A percentile compares a stretch with the other conserved stretches of the same genome.
Conservation (phyloP, 2,888 invertebrate genomes). For the Ennomos erosarius region DNA sequence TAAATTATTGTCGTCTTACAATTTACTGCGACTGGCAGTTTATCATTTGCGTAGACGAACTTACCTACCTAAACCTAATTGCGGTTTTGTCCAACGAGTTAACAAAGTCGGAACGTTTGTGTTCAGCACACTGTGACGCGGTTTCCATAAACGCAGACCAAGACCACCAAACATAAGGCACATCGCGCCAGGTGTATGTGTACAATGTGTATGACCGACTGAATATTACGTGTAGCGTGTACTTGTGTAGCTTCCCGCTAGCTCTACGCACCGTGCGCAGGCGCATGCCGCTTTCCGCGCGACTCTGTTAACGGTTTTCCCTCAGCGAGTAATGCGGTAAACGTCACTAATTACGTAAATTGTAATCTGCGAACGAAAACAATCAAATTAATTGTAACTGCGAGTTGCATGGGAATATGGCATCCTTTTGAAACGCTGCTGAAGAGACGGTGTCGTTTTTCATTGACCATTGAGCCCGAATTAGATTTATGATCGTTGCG, state of each 20-base stretch:
- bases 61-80: conserved; percentile 6
- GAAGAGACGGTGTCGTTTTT: conserved; percentile 16
- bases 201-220: too few species aligned
- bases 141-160: conserved; percentile 20
- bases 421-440: conserved; percentile 16
- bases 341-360: conserved; percentile 50
- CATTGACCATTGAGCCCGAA: conserved; percentile 15
- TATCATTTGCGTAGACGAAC: conserved; percentile 15
- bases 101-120: conserved; percentile 6
- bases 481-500: conserved; percentile 30
- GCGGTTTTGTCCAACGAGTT: conserved; percentile 20
- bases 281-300: conserved; percentile 44
- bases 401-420: conserved; percentile 6
- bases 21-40: neutral
- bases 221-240: neutral
- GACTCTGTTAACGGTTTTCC: conserved; percentile 64
- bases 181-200: conserved; percentile 22
- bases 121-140: conserved; percentile 28
- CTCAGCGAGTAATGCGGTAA: conserved; percentile 59
- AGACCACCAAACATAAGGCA: conserved; percentile 14
- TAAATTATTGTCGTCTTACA: too few species aligned
- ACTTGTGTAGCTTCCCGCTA: too few species aligned
- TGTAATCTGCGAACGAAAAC: conserved; percentile 24
- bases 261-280: conserved; percentile 35
- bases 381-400: conserved; percentile 27